Percentiles rank a stretch among this genome's conserved stretches.
These are phyloP conservation scores for Plebejus melissa DNA, from an alignment of 2,888 invertebrate species.

Conservation along the genomic window DNA sequence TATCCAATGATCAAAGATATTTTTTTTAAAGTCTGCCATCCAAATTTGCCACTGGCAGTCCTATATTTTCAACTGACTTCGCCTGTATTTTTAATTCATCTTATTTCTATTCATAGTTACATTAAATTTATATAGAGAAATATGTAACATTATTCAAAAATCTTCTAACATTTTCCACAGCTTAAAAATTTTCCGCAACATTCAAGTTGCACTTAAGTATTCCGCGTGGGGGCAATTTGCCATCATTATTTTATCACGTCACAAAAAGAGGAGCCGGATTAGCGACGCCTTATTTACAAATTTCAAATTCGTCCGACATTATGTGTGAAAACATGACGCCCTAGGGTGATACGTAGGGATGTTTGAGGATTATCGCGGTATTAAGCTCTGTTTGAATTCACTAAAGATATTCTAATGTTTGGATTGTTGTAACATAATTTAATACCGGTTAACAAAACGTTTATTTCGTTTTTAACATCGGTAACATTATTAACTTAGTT, in stretches of 20 bases:
- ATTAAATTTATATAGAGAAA: too few relatives aligned
- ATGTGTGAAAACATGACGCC: conserved; percentile 56
- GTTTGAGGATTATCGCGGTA: conserved; percentile 33
- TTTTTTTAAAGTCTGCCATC: too few relatives aligned
- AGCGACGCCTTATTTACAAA: conserved; percentile 55
- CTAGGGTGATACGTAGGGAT: conserved; percentile 42
- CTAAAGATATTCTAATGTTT: background rate
- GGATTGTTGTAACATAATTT: background rate
- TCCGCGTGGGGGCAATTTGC: conserved; percentile 49
- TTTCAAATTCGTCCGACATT: conserved; percentile 55
- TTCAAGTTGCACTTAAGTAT: conserved; percentile 36
- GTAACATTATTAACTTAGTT: too few relatives aligned
- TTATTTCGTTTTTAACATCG: too few relatives aligned
- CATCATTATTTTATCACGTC: conserved; percentile 62
- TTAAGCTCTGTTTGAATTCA: background rate
- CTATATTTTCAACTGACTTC: too few relatives aligned
- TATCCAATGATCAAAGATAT: too few relatives aligned
- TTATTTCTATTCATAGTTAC: too few relatives aligned
- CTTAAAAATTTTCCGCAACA: conserved; percentile 18
- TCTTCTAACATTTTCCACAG: background rate
- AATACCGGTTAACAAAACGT: too few relatives aligned
- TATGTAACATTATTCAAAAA: background rate
- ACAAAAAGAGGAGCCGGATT: conserved; percentile 58
- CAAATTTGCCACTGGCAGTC: too few relatives aligned
- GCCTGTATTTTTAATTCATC: too few relatives aligned